Evolutionary conservation across 2,113 vertebrate genomes (phyloP), one percentile per base, ranked within the genome.

Genomic region (Aspiorhynchus laticeps): DNA sequence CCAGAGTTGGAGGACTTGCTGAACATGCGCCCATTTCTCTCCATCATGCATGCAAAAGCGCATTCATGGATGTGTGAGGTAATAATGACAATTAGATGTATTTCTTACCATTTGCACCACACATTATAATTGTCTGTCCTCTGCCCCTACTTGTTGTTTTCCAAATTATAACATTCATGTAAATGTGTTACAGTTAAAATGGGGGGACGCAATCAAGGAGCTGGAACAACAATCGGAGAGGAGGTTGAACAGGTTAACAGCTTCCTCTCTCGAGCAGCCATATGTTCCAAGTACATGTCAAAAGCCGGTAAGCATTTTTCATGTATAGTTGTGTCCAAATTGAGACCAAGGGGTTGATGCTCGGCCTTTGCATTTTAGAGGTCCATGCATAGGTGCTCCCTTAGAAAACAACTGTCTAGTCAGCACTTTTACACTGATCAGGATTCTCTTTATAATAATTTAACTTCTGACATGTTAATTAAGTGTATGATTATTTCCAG

Each of bases 111-210:
- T 31, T 65, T 65, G 26, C 10, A 65, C 12, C 26, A 65, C 26
- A 65, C 26, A 15, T 65, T 65, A 43, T 73, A 9, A 73, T 73
- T 73, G 69, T 73, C 69, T 73, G 69, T 38, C 36, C 3, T 73
- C 33, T 73, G 69, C 69, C 36, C 15, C 69, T 71, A 41, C 69
- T 73, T 41, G 31, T 73, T 73, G 31, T 73, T 73, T 73, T 73
- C 69, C 69, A 73, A 73, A 73, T 73, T 1, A 41, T 73, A 24
- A 73, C 69, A 73, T 73, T 41, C 69, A 73, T 73, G 8, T 73
- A 73, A 73, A 73, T 73, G 69, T 73, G 69, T 73, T 73, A 28
- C 61, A 41, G 69, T 73, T 73, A 73, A 73, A 73, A 73, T 73
- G 69, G 69, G 67, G 67, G 69, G 69, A 21, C 33, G 69, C 9